Evolutionary conservation across 2,888 invertebrate species (phyloP).

Genomic region (Campopleginae sp.): DNA sequence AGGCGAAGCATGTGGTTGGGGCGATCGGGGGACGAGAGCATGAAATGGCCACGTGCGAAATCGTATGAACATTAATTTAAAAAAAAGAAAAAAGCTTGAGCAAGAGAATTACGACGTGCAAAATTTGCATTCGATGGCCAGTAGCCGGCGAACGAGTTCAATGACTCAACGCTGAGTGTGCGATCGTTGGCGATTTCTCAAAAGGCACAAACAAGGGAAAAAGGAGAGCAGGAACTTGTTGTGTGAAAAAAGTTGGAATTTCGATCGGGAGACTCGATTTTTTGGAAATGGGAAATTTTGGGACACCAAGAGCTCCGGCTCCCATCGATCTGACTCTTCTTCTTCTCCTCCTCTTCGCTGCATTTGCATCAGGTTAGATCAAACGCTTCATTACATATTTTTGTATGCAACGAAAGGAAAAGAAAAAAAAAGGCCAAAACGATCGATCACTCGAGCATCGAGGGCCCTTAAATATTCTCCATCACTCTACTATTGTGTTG

Average conservation of each 20-base stretch:
- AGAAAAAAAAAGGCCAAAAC: slow-evolving; percentile 8
- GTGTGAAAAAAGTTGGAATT: background rate
- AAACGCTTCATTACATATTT: slow-evolving; percentile 17
- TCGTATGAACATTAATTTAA: slow-evolving; percentile 52
- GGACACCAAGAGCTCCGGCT: slow-evolving; percentile 54
- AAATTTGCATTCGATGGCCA: slow-evolving; percentile 66
- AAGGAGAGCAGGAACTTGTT: slow-evolving; percentile 38
- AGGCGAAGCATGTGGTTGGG: slow-evolving; percentile 60
- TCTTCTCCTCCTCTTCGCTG: slow-evolving; percentile 58
- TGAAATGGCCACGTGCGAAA: slow-evolving; percentile 38
- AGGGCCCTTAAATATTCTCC: slow-evolving; percentile 7
- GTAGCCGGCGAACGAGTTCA: slow-evolving; percentile 59
- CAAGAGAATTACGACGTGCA: slow-evolving; percentile 25
- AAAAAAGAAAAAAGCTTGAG: slow-evolving; percentile 8
- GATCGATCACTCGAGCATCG: slow-evolving; percentile 40
- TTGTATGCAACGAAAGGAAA: background rate
- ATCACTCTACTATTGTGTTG: slow-evolving; percentile 12
- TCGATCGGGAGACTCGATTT: background rate
- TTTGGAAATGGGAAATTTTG: slow-evolving; percentile 51
- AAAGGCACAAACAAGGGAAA: background rate
- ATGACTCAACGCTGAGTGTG: slow-evolving; percentile 51
- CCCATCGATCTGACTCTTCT: slow-evolving; percentile 44
- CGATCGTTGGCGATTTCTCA: slow-evolving; percentile 24
- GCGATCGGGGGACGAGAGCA: slow-evolving; percentile 34
- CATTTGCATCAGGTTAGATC: slow-evolving; percentile 68